Evolutionary conservation across 1,140 invertebrate species (phyloP).

Genomic region (Procambarus virginalis): DNA sequence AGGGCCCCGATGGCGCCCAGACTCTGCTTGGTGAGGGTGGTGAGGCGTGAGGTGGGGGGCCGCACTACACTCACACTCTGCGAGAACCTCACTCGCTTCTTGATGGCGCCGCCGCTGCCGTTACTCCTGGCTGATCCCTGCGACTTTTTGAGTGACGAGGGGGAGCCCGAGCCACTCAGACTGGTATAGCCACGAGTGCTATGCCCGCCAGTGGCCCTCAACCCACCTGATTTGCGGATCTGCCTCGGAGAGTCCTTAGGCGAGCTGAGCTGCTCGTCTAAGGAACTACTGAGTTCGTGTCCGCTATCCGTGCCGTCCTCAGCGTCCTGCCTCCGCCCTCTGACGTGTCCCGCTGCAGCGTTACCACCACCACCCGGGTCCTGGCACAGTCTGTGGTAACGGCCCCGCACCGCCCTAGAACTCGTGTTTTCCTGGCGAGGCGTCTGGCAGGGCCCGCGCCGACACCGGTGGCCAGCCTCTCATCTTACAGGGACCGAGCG

Average conservation of each 20-base stretch:
- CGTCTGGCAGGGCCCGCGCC: background rate
- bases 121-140: background rate
- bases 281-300: slow-evolving; percentile 3
- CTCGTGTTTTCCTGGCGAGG: slow-evolving; percentile 23
- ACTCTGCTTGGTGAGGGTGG: slow-evolving; percentile 16
- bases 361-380: slow-evolving; percentile 51
- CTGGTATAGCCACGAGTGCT: slow-evolving; percentile 43
- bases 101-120: background rate
- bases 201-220: slow-evolving; percentile 41
- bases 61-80: slow-evolving; percentile 27
- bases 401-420: slow-evolving; percentile 39
- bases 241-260: background rate
- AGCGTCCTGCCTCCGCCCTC: slow-evolving; percentile 5
- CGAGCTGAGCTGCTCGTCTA: background rate
- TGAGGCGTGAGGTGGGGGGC: background rate
- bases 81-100: slow-evolving; percentile 37
- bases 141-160: slow-evolving; percentile 22
- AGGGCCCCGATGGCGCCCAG: slow-evolving; percentile 40
- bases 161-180: slow-evolving; percentile 29
- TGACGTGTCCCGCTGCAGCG: slow-evolving; percentile 11
- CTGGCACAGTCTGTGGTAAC: slow-evolving; percentile 61
- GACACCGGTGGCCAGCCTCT: background rate
- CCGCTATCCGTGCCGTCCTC: slow-evolving; percentile 9
- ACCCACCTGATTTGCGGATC: slow-evolving; percentile 1
- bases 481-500: background rate